These are phyloP conservation scores for Bradypus variegatus DNA, from an alignment of 2,797 vertebrate genomes.

Conservation along the genomic window DNA sequence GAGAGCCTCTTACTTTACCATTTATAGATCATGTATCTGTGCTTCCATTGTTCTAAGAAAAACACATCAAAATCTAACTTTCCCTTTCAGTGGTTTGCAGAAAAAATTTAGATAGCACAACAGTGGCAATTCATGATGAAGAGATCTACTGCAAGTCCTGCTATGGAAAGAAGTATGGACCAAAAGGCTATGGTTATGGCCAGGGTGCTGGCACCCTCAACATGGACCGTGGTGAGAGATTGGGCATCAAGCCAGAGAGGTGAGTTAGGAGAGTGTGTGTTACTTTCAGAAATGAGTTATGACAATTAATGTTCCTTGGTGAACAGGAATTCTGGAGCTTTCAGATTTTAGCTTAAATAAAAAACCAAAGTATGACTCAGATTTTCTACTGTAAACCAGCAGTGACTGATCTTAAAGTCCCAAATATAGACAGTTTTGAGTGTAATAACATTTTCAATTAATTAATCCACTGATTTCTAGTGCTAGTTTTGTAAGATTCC, in stretches of 20 bases:
- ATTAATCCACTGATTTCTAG: background rate
- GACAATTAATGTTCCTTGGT: background rate
- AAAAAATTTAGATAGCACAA: conserved; percentile 94
- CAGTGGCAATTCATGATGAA: conserved; percentile 87
- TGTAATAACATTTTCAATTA: background rate
- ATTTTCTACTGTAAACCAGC: background rate
- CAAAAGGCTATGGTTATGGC: conserved; percentile 94
- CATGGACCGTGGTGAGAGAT: conserved; percentile 92
- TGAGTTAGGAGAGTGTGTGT: conserved; percentile 67
- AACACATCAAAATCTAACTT: conserved; percentile 25
- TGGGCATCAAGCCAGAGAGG: conserved; percentile 93
- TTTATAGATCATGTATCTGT: background rate
- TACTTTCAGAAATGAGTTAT: background rate
- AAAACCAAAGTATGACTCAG: background rate
- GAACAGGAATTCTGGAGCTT: background rate
- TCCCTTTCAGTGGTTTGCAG: conserved; percentile 85
- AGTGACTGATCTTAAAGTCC: background rate
- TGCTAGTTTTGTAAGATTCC: background rate
- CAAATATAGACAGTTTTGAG: background rate
- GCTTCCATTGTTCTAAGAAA: background rate
- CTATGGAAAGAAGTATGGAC: conserved; percentile 96
- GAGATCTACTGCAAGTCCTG: conserved; percentile 97
- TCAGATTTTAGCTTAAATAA: background rate
- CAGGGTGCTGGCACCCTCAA: conserved; percentile 93
- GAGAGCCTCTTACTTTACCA: background rate